These are phyloP conservation scores for Paracanthobrama guichenoti DNA, from an alignment of 2,113 vertebrate species.

Conservation along the genomic window DNA sequence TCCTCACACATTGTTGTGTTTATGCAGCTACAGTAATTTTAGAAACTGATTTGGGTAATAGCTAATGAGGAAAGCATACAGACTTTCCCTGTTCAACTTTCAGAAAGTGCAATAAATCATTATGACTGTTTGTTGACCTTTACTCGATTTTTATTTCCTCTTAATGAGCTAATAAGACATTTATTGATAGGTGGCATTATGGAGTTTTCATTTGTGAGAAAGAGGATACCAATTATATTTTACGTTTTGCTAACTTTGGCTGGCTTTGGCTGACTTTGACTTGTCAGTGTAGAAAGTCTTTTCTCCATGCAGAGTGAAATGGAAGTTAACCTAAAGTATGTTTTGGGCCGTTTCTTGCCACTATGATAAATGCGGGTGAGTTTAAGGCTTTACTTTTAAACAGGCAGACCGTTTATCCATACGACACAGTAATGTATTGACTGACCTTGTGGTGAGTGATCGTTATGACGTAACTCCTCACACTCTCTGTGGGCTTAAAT, in stretches of 20 bases:
- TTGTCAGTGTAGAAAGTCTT: not conserved
- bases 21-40: conserved; percentile 3
- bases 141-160: conserved; percentile 7
- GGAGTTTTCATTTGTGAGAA: conserved; percentile 18
- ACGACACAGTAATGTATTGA: not conserved
- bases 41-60: not conserved
- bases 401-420: not conserved
- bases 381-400: conserved; percentile 1
- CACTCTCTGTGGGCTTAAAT: conserved; percentile 22
- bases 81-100: not conserved
- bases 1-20: not conserved
- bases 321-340: not conserved
- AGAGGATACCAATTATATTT: conserved; percentile 10
- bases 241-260: not conserved
- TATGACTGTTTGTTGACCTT: conserved; percentile 6
- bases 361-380: not conserved
- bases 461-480: not conserved
- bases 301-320: not conserved
- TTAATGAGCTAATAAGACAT: conserved; percentile 13
- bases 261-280: not conserved
- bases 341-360: not conserved
- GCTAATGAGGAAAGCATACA: conserved; percentile 8
- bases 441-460: conserved; percentile 18
- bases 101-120: not conserved
- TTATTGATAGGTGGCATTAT: conserved; percentile 6